Evolutionary conservation across 2,113 vertebrate species (phyloP).

Genomic region (Thryonomys swinderianus): DNA sequence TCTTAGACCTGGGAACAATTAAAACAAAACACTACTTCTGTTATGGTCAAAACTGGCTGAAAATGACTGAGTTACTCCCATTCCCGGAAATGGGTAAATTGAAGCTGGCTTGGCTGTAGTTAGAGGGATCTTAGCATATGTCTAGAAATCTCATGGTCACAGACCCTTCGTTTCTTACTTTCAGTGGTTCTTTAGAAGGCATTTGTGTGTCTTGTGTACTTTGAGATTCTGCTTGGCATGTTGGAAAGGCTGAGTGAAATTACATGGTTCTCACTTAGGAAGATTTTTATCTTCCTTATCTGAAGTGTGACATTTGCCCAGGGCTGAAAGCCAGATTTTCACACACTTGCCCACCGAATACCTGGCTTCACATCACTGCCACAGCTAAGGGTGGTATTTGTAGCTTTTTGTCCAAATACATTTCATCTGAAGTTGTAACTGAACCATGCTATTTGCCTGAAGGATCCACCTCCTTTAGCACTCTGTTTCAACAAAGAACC

Average conservation of each 20-base stretch:
- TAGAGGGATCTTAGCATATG: neutral
- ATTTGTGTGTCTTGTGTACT: rapidly evolving
- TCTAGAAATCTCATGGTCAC: neutral
- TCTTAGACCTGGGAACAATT: neutral
- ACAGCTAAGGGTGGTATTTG: neutral
- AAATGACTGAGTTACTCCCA: neutral
- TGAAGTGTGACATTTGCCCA: neutral
- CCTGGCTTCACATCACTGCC: neutral
- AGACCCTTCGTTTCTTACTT: neutral
- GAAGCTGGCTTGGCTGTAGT: neutral
- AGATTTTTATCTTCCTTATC: constrained; percentile 49
- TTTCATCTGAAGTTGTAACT: constrained; percentile 45
- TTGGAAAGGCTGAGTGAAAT: constrained; percentile 42
- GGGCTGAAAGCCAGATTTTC: neutral
- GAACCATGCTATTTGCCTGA: constrained; percentile 31
- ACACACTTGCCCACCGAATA: neutral
- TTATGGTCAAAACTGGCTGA: neutral
- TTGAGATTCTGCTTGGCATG: neutral
- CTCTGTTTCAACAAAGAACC: constrained; percentile 38
- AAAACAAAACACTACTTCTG: constrained; percentile 24
- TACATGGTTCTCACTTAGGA: neutral
- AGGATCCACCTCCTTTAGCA: neutral
- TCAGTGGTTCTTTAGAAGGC: neutral
- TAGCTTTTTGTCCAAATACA: neutral
- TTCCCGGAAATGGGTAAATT: neutral